A percentile compares a stretch with the other conserved stretches of the same genome.
Conservation (phyloP, 2,888 invertebrate species). For the Nemoura dubitans region DNA sequence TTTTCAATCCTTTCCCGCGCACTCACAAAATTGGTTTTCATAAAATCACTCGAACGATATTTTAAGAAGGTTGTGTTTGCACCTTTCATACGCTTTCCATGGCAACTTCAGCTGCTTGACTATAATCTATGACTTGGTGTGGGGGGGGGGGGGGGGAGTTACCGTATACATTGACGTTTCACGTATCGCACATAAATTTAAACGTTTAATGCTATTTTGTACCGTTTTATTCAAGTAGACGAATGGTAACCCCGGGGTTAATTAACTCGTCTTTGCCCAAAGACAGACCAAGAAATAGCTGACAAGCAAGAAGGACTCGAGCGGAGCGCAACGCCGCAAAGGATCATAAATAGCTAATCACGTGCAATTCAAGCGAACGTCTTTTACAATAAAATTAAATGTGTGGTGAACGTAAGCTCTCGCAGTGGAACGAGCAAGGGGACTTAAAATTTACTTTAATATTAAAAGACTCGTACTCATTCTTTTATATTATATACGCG, state of each 20-base stretch:
- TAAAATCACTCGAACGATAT: not conserved
- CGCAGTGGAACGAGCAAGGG: not conserved
- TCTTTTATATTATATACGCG: not conserved
- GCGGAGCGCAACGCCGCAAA: not conserved
- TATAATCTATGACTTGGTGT: too few species aligned
- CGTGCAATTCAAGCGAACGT: not conserved
- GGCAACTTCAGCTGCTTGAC: too few species aligned
- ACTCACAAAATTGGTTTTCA: conserved; percentile 5
- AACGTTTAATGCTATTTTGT: too few species aligned
- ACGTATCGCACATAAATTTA: too few species aligned
- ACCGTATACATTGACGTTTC: too few species aligned
- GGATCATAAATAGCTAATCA: not conserved
- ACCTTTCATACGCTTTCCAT: not conserved
- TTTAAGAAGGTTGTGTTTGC: not conserved
- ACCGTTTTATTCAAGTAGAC: too few species aligned
- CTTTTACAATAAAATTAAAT: not conserved
- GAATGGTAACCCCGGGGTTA: too few species aligned
- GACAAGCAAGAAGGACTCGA: too few species aligned
- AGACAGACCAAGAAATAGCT: too few species aligned
- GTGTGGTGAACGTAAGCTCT: not conserved
- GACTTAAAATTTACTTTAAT: not conserved
- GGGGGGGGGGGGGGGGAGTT: too few species aligned
- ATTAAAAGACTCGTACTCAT: conserved; percentile 15
- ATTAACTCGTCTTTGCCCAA: too few species aligned
- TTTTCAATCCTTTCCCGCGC: not conserved